Evolutionary conservation across 2,888 invertebrate species (phyloP).

Genomic region (Lasioglossum calceatum): DNA sequence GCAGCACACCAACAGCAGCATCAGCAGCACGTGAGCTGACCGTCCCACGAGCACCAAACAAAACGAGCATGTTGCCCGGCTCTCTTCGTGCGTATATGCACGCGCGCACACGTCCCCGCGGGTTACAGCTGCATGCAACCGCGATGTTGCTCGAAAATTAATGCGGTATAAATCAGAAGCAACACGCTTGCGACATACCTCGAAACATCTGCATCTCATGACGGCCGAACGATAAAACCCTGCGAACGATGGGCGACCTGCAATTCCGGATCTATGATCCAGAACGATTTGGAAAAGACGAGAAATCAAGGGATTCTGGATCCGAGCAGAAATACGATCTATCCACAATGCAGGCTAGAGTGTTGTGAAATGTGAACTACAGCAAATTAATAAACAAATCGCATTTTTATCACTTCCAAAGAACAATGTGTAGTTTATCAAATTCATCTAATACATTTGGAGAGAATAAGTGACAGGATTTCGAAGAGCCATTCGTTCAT

Average conservation of each 20-base stretch:
- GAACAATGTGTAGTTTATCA: not conserved
- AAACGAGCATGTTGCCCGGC: constrained; percentile 17
- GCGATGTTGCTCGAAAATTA: constrained; percentile 58
- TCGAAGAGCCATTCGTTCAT: not conserved
- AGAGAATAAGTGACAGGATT: not conserved
- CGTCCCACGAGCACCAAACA: constrained; percentile 33
- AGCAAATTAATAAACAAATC: not conserved
- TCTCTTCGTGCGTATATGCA: not conserved
- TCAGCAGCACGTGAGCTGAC: constrained; percentile 27
- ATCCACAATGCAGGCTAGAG: not conserved
- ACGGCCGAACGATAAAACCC: constrained; percentile 20
- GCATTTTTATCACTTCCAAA: not conserved
- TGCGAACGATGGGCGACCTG: not conserved
- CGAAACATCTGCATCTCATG: constrained; percentile 43
- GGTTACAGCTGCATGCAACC: constrained; percentile 44
- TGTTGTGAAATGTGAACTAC: no score
- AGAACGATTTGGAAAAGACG: not conserved
- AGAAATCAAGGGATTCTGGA: not conserved
- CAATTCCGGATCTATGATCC: constrained; percentile 1
- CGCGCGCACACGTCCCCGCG: constrained; percentile 33
- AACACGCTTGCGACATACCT: constrained; percentile 37
- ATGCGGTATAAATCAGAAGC: constrained; percentile 60
- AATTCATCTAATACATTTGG: not conserved
- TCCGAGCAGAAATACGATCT: not conserved
- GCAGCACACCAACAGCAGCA: not conserved